Evolutionary conservation across 2,113 vertebrate genomes (phyloP).

Genomic region (Syrrhaptes paradoxus): DNA sequence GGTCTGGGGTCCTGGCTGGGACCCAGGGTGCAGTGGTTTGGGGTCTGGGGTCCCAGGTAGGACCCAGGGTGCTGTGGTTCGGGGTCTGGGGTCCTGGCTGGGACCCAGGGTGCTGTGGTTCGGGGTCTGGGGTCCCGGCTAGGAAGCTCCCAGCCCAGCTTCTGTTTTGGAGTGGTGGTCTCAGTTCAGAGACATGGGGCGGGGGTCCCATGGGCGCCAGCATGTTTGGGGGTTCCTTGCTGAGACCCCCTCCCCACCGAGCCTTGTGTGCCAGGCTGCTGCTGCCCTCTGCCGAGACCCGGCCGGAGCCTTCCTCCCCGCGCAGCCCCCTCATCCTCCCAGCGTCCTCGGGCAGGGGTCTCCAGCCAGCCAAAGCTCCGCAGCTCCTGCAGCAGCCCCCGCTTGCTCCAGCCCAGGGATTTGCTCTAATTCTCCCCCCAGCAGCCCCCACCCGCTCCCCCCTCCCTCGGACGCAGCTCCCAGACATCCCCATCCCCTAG

Average conservation of each 20-base stretch:
- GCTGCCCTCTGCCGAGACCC: background rate
- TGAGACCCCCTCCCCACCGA: background rate
- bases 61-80: background rate
- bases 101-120: too few relatives aligned
- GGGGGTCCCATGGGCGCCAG: rapidly evolving
- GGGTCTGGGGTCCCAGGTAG: background rate
- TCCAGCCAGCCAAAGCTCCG: too few relatives aligned
- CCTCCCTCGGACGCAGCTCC: background rate
- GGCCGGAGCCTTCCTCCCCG: background rate
- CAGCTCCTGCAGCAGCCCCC: too few relatives aligned
- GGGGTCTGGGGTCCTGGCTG: too few relatives aligned
- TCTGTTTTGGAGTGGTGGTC: background rate
- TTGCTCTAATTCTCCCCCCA: background rate
- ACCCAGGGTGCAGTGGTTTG: background rate
- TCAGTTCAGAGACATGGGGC: background rate
- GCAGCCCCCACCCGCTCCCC: too few relatives aligned
- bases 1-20: background rate
- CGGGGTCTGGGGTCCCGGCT: too few relatives aligned
- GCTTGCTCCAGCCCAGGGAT: too few relatives aligned
- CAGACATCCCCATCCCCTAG: background rate
- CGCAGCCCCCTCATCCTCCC: background rate
- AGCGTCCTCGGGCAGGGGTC: background rate
- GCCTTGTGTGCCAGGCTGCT: background rate
- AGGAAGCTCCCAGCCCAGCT: too few relatives aligned
- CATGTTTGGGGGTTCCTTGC: background rate